Percentiles rank a stretch among this genome's conserved stretches.
Conservation (phyloP, 2,113 vertebrate genomes). For the Tupaia tana region DNA sequence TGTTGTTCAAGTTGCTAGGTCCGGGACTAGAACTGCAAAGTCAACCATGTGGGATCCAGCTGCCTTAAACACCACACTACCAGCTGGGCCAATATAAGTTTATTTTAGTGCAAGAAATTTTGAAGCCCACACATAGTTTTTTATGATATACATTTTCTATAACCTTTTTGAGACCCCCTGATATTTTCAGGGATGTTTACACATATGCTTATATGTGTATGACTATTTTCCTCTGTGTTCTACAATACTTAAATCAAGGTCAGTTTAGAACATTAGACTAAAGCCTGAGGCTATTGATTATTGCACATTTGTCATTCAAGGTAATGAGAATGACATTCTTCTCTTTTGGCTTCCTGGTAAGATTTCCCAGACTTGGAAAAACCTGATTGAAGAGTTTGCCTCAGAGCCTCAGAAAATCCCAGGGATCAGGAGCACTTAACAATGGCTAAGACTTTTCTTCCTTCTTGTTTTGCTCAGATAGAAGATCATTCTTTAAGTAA, state of each 20-base stretch:
- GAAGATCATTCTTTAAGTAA: background rate
- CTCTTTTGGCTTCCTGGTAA: slow-evolving; percentile 18
- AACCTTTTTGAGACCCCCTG: too few relatives aligned
- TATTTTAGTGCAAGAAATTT: too few relatives aligned
- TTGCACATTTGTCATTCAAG: background rate
- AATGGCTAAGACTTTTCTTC: background rate
- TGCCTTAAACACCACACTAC: too few relatives aligned
- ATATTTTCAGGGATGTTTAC: background rate
- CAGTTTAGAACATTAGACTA: slow-evolving; percentile 10
- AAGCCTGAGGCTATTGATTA: background rate
- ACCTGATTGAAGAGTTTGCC: background rate
- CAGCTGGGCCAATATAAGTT: too few relatives aligned
- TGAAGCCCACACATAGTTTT: too few relatives aligned
- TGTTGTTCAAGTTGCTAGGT: too few relatives aligned
- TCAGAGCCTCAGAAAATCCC: background rate
- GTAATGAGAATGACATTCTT: background rate
- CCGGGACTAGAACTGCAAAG: too few relatives aligned
- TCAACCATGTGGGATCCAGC: too few relatives aligned
- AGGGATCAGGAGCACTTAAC: background rate
- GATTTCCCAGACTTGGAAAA: slow-evolving; percentile 51
- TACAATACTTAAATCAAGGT: background rate
- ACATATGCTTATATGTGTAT: background rate
- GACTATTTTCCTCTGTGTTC: background rate
- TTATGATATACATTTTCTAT: too few relatives aligned
- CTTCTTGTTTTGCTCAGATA: background rate